Percentiles rank a stretch among this genome's conserved stretches.
Evolutionary conservation across 2,797 vertebrate genomes (phyloP).

Genomic region (Nyctibius grandis): DNA sequence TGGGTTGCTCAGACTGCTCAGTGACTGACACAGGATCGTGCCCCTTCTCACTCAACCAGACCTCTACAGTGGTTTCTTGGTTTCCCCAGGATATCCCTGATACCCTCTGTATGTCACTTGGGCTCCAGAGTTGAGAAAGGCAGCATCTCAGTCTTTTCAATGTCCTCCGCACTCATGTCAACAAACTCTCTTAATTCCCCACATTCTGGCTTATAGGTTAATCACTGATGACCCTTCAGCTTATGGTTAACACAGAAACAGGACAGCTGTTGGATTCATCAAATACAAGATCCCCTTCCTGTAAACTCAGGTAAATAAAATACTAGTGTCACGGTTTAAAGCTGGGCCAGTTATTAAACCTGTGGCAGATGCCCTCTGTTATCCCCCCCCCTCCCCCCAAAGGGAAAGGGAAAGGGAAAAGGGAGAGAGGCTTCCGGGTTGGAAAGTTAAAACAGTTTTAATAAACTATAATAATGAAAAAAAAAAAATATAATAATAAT

Average conservation of each 20-base stretch:
- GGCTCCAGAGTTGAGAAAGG: neutral
- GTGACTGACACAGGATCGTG: too few species aligned
- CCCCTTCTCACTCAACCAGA: too few species aligned
- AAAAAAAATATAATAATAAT: too few species aligned
- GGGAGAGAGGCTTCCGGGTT: too few species aligned
- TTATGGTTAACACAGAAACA: neutral
- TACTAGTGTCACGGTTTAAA: too few species aligned
- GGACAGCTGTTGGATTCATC: neutral
- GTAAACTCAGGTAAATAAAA: neutral
- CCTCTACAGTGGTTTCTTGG: neutral
- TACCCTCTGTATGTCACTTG: neutral
- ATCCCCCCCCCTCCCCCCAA: too few species aligned
- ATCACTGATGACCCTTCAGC: neutral
- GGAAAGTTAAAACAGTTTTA: too few species aligned
- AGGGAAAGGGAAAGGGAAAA: too few species aligned
- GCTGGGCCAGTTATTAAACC: too few species aligned
- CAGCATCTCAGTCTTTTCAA: neutral
- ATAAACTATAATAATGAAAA: too few species aligned
- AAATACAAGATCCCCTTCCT: neutral
- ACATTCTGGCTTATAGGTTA: neutral
- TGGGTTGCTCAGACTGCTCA: too few species aligned
- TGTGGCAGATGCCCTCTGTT: too few species aligned
- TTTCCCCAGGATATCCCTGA: neutral
- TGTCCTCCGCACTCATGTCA: neutral
- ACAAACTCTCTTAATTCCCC: neutral